Base-by-base conservation (phyloP, 2,113 vertebrate species). In the Oryzias javanicus region DNA sequence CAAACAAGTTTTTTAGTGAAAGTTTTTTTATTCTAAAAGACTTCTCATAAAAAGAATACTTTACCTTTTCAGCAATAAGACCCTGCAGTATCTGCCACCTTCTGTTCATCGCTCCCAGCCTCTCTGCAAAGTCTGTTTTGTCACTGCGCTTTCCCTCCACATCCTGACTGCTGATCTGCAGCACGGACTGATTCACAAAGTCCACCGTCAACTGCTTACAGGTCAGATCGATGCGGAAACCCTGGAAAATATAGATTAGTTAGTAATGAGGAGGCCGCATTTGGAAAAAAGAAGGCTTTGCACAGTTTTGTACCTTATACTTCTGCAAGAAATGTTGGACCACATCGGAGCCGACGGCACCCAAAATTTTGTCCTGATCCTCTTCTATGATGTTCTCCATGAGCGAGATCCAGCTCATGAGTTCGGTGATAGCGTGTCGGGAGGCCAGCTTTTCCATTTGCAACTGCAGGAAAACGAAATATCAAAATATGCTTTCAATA, bases 371-470 rank as follows among this genome's bases (percentile, higher is more conserved):
- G 65, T 95, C 91, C 75, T 96, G 92, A 80, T 99, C 97, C 50
- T 94, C 92, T 4, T 91, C 87, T 60, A 98, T 95, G 35, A 94
- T 88, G 70, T 92, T 94, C 86, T 99, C 95, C 97, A 98, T 96
- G 48, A 97, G 81, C 0, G 93, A 93, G 75, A 99, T 97, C 97
- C 97, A 99, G 74, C 93, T 94, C 93, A 96, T 96, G 67, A 98
- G 85, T 88, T 99, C 97, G 42, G 91, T 89, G 68, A 98, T 98
- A 61, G 97, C 96, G 29, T 96, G 95, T 1, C 94, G 91, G n/a
- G 97, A 99, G 18, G 97, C 94, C 73, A 98, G 84, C 78, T 94
- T 98, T 80, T 99, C 97, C 96, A 98, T 98, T 48, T 98, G 97
- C 19, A 97, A 89, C 97, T 99, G 70, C 16, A 57, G 74, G 53